Percentiles rank a stretch among this genome's conserved stretches.
Evolutionary conservation across 2,113 vertebrate species (phyloP).

Genomic region (Chaenocephalus aceratus): DNA sequence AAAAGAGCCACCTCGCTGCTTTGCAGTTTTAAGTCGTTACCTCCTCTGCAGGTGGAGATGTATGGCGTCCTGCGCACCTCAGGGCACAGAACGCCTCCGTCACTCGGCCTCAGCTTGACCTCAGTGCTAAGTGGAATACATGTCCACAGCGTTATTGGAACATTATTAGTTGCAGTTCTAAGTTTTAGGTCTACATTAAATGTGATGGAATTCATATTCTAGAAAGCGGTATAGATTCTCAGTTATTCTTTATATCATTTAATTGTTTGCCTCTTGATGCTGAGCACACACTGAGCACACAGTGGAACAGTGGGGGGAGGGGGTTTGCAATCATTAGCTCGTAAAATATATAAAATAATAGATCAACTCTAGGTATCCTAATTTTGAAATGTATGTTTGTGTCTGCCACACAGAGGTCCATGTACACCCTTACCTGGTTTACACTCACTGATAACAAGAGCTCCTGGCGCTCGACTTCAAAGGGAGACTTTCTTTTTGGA

Average conservation of each 20-base stretch:
- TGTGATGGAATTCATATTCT: not conserved
- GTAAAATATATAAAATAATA: too few relatives aligned
- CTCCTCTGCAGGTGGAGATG: not conserved
- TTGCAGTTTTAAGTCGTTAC: not conserved
- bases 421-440: conserved; percentile 3
- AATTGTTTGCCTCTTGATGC: too few relatives aligned
- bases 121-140: conserved; percentile 1
- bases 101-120: not conserved
- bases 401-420: not conserved
- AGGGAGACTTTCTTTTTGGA: conserved; percentile 17
- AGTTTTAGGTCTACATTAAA: too few relatives aligned
- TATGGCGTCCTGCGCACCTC: not conserved
- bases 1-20: not conserved
- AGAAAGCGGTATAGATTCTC: not conserved
- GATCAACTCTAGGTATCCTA: not conserved
- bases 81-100: not conserved
- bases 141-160: not conserved
- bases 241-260: too few relatives aligned
- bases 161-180: not conserved
- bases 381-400: not conserved
- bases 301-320: too few relatives aligned
- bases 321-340: too few relatives aligned
- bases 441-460: conserved; percentile 9
- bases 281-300: too few relatives aligned
- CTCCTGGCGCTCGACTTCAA: conserved; percentile 37